Evolutionary conservation across 2,113 vertebrate species (phyloP), one percentile per base, ranked within the genome.

Genomic region (Gulo gulo): DNA sequence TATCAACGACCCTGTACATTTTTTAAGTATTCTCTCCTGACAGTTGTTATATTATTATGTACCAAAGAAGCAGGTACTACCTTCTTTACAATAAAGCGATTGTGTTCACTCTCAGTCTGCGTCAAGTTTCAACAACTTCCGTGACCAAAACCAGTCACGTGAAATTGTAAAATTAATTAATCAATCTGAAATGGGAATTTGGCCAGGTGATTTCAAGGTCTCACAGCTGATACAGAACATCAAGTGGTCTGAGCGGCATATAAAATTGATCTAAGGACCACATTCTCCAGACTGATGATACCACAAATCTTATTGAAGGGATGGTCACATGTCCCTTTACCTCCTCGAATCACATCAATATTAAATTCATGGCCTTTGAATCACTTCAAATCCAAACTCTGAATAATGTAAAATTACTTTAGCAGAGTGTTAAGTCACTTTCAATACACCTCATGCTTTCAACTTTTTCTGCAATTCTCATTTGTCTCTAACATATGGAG

Each of bases 401-500:
- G 84, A 97, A 57, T 52, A 83, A 88, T 31, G 26, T 81, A 94
- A 95, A 95, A 92, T 95, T 76, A 98, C 7, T 97, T 34, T 36
- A 55, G 63, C 39, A n/a, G 69, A 84, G 73, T n/a, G 26, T 50
- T 84, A 81, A 94, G 86, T 80, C 0, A 94, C 89, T 98, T 93
- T 96, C 97, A 96, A 95, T 63, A 36, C 52, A 93, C 34, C 52
- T 89, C 42, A 16, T 36, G 88, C 55, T 96, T 96, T 96, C 96
- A 92, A 67, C 31, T 78, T 94, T 95, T 94, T 79, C 82, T 92
- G 88, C 55, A 87, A 79, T 90, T 97, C 57, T 96, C 90, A 20
- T 82, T 91, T 97, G 96, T 83, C 97, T 97, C 97, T 84, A 98
- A 74, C 4, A 76, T 59, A 91, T 63, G 47, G 81, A 98, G 69